Base-by-base conservation (phyloP, 2,797 vertebrate genomes). In the Paratrypauchen microcephalus region DNA sequence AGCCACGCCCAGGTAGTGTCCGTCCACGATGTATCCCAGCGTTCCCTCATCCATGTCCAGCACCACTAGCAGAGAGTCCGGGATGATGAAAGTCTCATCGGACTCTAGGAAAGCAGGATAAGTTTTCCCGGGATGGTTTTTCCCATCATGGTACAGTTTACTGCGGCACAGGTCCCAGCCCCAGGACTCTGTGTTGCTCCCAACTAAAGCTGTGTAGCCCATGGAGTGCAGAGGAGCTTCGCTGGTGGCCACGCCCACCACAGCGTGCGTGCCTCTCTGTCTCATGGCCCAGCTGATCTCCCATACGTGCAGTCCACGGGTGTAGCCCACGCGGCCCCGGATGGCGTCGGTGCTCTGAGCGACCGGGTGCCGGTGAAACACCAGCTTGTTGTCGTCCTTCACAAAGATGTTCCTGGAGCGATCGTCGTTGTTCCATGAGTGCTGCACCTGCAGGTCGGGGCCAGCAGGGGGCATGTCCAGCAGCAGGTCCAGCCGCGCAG, bases 41-140 rank as follows among this genome's bases (percentile, higher is more conserved):
- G 97, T 99, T 47, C 98, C 98, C 0, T 99, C 98, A 0, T 99
- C 98, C 98, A 99, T 99, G 90, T 99, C 98, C 90, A 99, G 88
- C 30, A 98, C 97, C 24, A 99, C 97, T 50, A 99, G 88, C 87
- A 99, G 97, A 1, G 97, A 97, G 89, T 99, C 98, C 0, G 98
- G 98, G 66, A 99, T 97, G 0, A 98, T 95, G 89, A 99, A 99
- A 0, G 96, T 97, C 83, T 98, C 97, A 0, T 98, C 96, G 0
- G 97, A 93, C 74, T 97, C 97, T 2, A 99, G 84, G 78, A 99
- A 98, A 62, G 94, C 94, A 0, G 98, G 98, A 79, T 99, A 99
- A 0, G 96, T 96, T 83, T 96, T 95, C 78, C 97, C 95, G 0
- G 97, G 95, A 80, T 95, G 95, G 84, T 99, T 99, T 90, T 98